Evolutionary conservation across 2,113 vertebrate genomes (phyloP).

Genomic region (Limnothrissa miodon): DNA sequence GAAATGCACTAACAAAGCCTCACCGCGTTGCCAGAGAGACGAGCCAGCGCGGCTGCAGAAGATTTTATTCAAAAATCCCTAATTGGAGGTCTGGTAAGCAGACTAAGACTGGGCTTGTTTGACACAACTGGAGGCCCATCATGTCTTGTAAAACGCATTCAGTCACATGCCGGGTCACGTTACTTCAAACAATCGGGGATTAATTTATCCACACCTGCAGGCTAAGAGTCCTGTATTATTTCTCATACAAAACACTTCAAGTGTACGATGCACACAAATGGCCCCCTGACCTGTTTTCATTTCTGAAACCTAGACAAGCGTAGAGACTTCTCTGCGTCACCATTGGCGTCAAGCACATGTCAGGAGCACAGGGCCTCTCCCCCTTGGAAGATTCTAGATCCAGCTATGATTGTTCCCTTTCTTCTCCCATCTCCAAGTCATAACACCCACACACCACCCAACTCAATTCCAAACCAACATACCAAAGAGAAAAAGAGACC

Average conservation of each 20-base stretch:
- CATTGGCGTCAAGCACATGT: not conserved
- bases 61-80: not conserved
- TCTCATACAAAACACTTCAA: not conserved
- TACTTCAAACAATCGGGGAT: no score
- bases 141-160: not conserved
- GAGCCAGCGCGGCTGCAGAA: not conserved
- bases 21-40: not conserved
- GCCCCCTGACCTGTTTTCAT: not conserved
- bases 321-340: not conserved
- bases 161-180: no score
- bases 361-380: not conserved
- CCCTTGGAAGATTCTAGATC: not conserved
- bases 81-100: not conserved
- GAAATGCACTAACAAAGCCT: not conserved
- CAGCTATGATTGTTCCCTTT: not conserved
- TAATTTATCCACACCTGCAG: not conserved
- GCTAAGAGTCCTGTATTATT: not conserved
- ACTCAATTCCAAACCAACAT: not conserved
- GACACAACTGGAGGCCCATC: not conserved
- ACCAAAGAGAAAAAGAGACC: not conserved
- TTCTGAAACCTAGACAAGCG: not conserved
- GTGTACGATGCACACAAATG: not conserved
- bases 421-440: not conserved
- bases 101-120: not conserved
- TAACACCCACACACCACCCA: not conserved